Evolutionary conservation across 2,888 invertebrate genomes (phyloP), one percentile per base, ranked within the genome.

Genomic region (Serripes groenlandicus): DNA sequence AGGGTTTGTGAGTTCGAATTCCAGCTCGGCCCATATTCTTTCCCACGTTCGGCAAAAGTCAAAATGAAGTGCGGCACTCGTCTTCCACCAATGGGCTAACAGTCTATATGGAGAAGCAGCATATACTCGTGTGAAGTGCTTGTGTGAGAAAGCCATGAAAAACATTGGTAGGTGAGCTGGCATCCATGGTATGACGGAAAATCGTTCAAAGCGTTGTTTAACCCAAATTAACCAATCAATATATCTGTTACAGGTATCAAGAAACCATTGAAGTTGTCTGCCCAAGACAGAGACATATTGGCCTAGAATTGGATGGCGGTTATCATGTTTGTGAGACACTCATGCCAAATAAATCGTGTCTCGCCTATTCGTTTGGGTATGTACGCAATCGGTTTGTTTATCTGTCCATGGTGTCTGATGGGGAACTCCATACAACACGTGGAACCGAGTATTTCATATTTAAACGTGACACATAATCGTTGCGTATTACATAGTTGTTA

Each of bases 281-380:
- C 28, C 26, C 42, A 23, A 34, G 66, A 66, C 66, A 66, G 26
- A n/a, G 66, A 37, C 66, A 66, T 42, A 26, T 66, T 35, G 66
- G 42, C 7, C 42, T 42, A 15, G 66, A 66, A 42, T 42, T 35
- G 3, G 66, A 66, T 42, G 42, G 66, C 1, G 66, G 66, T 15
- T 66, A 66, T 11, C 66, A 66, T 42, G 42, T 66, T 15, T 66
- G 66, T 37, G 66, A 66, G 28, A 66, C 66, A 3, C 15, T 37
- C 23, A 35, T 66, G 28, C 32, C 30, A 15, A 32, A 32, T 9
- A 32, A 62, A n/a, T 21, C 18, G 11, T 62, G 62, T 30, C 62
- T 62, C 1, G 32, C 62, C 1, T 62, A 62, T 26, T 66, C 66
- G 15, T 66, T 66, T 42, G 66, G 66, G 66, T 66, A 42, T 21